Evolutionary conservation across 2,113 vertebrate genomes (phyloP).

Genomic region (Eudyptes chrysolophus): DNA sequence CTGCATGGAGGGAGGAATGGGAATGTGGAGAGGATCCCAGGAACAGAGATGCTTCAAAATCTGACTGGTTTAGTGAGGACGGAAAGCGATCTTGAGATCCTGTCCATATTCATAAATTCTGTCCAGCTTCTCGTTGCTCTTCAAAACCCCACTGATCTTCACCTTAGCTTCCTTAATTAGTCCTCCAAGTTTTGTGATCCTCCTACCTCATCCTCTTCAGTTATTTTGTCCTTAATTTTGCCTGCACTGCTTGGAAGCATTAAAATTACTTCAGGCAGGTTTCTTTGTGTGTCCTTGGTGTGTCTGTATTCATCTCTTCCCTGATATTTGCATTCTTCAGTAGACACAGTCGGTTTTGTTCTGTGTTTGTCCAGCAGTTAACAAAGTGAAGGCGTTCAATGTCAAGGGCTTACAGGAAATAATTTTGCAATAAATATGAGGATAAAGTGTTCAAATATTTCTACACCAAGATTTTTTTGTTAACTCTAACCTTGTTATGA

Average conservation of each 20-base stretch:
- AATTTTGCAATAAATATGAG: constrained; percentile 18
- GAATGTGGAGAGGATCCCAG: neutral
- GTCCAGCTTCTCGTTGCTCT: neutral
- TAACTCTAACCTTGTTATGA: neutral
- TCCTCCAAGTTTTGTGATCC: neutral
- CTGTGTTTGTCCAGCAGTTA: constrained; percentile 11
- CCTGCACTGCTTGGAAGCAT: neutral
- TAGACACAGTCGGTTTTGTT: neutral
- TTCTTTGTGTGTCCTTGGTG: neutral
- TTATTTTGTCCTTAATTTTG: neutral
- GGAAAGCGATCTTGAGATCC: neutral
- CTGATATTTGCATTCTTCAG: neutral
- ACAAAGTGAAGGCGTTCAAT: neutral
- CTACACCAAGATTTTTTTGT: neutral
- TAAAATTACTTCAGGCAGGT: neutral
- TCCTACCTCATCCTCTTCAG: neutral
- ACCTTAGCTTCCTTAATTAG: neutral
- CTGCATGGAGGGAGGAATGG: neutral
- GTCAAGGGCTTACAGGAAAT: neutral
- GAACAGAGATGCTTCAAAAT: neutral
- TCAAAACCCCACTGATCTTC: neutral
- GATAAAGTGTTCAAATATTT: neutral
- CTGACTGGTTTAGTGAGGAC: neutral
- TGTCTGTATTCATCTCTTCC: neutral
- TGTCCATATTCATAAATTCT: neutral